Conservation (phyloP, 2,888 invertebrate species). For the Ferrisia virgata region DNA sequence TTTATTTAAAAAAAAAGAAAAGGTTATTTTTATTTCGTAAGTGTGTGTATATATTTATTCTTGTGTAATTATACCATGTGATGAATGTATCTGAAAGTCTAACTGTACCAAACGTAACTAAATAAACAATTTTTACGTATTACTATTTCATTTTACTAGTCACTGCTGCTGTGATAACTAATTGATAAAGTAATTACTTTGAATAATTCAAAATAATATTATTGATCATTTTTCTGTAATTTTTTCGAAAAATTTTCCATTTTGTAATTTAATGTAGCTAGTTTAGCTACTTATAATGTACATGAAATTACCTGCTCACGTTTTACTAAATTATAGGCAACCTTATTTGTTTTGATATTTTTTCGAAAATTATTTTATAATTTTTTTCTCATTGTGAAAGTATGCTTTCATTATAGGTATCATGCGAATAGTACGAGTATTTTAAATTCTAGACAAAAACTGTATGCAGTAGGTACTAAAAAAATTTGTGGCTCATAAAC, state of each 20-base stretch:
- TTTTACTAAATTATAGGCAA: too few species aligned
- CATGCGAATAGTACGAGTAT: too few species aligned
- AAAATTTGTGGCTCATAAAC: too few species aligned
- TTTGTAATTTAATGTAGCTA: background rate
- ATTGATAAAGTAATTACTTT: background rate
- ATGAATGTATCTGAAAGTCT: background rate
- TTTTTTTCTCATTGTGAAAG: too few species aligned
- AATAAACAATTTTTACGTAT: slow-evolving; percentile 15
- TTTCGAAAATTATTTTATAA: too few species aligned
- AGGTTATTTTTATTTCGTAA: background rate
- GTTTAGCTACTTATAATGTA: too few species aligned
- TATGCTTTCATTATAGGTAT: too few species aligned
- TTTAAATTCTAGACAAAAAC: too few species aligned
- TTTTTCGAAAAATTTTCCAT: background rate
- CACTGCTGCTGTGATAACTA: background rate
- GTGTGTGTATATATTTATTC: slow-evolving; percentile 1
- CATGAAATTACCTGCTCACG: too few species aligned
- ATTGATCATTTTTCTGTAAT: background rate
- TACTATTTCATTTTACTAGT: background rate
- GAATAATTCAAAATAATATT: background rate
- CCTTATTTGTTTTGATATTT: too few species aligned
- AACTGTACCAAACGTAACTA: slow-evolving; percentile 5
- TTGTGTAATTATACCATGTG: slow-evolving; percentile 7
- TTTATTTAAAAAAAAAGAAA: background rate
- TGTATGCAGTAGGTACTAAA: too few species aligned